Conservation (phyloP, 2,113 vertebrate species). For the Saccopteryx bilineata region DNA sequence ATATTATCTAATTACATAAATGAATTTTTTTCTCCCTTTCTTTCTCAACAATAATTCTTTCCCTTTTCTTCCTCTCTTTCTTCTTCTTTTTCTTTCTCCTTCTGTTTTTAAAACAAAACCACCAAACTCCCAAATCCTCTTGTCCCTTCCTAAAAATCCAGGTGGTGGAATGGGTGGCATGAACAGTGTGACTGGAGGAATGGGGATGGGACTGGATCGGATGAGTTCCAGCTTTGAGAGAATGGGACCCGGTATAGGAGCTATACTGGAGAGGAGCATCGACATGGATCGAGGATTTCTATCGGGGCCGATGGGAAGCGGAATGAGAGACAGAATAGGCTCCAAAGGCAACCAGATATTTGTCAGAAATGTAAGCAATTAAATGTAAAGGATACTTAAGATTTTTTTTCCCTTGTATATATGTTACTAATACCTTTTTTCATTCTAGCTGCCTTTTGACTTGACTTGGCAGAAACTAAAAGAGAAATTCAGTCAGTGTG, state of each 20-base stretch:
- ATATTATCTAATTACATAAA: slow-evolving; percentile 45
- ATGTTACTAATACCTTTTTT: slow-evolving; percentile 83
- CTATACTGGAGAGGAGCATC: slow-evolving; percentile 91
- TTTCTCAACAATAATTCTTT: slow-evolving; percentile 60
- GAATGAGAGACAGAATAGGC: slow-evolving; percentile 93
- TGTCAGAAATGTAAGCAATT: slow-evolving; percentile 96
- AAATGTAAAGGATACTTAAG: slow-evolving; percentile 38
- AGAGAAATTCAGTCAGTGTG: slow-evolving; percentile 98
- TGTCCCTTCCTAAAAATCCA: slow-evolving; percentile 63
- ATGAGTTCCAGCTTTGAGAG: slow-evolving; percentile 95
- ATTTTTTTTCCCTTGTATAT: slow-evolving; percentile 52
- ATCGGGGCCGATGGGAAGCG: slow-evolving; percentile 92
- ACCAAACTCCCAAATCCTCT: slow-evolving; percentile 18
- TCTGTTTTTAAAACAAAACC: slow-evolving; percentile 60
- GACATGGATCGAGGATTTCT: slow-evolving; percentile 95
- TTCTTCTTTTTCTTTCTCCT: slow-evolving; percentile 6
- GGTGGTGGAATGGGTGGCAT: slow-evolving; percentile 92
- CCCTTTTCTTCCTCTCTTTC: neutral
- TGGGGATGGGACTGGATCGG: slow-evolving; percentile 93
- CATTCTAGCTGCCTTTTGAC: slow-evolving; percentile 97
- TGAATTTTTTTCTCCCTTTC: slow-evolving; percentile 36
- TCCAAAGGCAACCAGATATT: slow-evolving; percentile 99
- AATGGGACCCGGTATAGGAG: slow-evolving; percentile 91
- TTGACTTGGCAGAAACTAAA: slow-evolving; percentile 99
- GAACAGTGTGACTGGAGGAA: slow-evolving; percentile 92